phyloP scores from a whole-genome alignment of 2,888 invertebrate species.

The Endomychus coccineus region DNA sequence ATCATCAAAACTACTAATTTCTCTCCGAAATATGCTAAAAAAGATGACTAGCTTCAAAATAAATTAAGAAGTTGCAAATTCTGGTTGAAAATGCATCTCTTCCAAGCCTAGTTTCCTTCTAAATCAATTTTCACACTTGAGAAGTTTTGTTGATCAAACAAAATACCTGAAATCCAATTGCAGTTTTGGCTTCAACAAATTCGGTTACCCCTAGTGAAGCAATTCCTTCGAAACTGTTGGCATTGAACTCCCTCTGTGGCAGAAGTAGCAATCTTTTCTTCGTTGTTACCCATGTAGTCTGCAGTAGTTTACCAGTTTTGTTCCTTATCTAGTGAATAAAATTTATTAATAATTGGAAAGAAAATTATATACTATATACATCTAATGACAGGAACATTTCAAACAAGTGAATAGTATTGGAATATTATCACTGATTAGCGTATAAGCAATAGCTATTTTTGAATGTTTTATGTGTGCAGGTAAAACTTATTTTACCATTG shows the following conservation, averaged over 20 bases:
- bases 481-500: too few relatives aligned
- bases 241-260: slow-evolving; percentile 65
- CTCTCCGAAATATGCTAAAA: too few relatives aligned
- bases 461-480: too few relatives aligned
- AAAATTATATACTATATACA: not conserved
- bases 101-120: too few relatives aligned
- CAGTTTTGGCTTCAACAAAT: slow-evolving; percentile 77
- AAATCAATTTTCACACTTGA: too few relatives aligned
- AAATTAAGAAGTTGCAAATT: too few relatives aligned
- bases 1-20: not conserved
- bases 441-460: too few relatives aligned
- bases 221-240: slow-evolving; percentile 65
- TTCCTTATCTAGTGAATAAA: slow-evolving; percentile 42
- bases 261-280: slow-evolving; percentile 74
- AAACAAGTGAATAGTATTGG: too few relatives aligned
- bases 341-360: not conserved
- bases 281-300: slow-evolving; percentile 80
- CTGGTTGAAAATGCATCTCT: too few relatives aligned
- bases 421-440: too few relatives aligned
- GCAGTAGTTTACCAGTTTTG: slow-evolving; percentile 53
- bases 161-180: slow-evolving; percentile 77
- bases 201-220: slow-evolving; percentile 54
- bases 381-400: too few relatives aligned
- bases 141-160: not conserved
- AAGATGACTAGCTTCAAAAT: too few relatives aligned